Evolutionary conservation across 2,797 vertebrate genomes (phyloP).

Genomic region (Cottoperca gobio): DNA sequence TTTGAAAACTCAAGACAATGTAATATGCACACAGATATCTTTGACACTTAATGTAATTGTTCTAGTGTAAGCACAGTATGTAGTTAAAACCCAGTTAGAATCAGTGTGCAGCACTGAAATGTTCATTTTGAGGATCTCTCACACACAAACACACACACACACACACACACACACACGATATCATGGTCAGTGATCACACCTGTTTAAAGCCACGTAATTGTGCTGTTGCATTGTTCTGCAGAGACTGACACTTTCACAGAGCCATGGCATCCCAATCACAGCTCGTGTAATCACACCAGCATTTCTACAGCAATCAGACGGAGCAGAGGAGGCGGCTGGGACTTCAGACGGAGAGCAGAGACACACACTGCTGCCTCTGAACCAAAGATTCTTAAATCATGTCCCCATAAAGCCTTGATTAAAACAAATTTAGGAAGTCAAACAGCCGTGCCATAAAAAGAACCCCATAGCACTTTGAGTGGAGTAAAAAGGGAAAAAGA

Average conservation of each 20-base stretch:
- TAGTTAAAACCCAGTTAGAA: no score
- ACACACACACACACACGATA: slow-evolving; percentile 22
- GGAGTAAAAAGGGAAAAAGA: slow-evolving; percentile 34
- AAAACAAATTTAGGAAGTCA: slow-evolving; percentile 80
- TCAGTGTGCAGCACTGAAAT: no score
- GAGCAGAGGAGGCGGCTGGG: slow-evolving; percentile 47
- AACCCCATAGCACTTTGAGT: slow-evolving; percentile 35
- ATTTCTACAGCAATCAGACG: slow-evolving; percentile 79
- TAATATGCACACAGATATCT: neutral
- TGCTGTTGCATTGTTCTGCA: slow-evolving; percentile 71
- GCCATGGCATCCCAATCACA: slow-evolving; percentile 78
- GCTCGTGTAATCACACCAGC: slow-evolving; percentile 78
- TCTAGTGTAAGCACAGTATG: no score
- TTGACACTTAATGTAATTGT: neutral
- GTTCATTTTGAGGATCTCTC: no score
- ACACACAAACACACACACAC: no score
- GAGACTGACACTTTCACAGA: slow-evolving; percentile 61
- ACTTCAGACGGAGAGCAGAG: slow-evolving; percentile 40
- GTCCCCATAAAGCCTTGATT: slow-evolving; percentile 82
- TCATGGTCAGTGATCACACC: slow-evolving; percentile 45
- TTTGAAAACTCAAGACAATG: neutral
- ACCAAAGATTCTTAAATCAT: slow-evolving; percentile 76
- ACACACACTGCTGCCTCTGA: slow-evolving; percentile 63
- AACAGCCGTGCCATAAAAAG: slow-evolving; percentile 65
- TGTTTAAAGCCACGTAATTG: slow-evolving; percentile 60